These are phyloP conservation scores for Polypterus bichir DNA, from an alignment of 2,113 vertebrate species.

Conservation along the genomic window DNA sequence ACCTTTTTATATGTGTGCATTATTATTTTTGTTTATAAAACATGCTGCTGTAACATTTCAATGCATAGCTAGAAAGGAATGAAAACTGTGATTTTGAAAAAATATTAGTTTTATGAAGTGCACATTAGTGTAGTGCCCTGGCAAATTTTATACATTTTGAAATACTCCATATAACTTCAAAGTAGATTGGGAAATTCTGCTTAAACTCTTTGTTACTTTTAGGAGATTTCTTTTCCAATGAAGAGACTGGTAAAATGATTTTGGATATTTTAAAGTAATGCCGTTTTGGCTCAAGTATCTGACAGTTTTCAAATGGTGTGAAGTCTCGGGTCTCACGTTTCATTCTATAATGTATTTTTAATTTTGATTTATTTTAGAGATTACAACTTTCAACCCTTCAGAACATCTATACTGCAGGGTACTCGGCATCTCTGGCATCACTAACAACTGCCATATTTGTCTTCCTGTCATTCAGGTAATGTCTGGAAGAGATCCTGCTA, in stretches of 20 bases:
- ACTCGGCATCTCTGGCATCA: slow-evolving; percentile 54
- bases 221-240: background rate
- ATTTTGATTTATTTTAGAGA: slow-evolving; percentile 26
- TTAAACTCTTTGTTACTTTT: background rate
- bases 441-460: slow-evolving; percentile 51
- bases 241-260: background rate
- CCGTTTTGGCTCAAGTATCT: background rate
- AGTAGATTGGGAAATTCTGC: background rate
- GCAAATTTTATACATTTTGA: no score
- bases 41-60: no score
- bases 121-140: no score
- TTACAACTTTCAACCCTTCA: slow-evolving; percentile 46
- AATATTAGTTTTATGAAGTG: no score
- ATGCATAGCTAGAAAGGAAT: no score
- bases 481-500: background rate
- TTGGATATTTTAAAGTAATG: slow-evolving; percentile 3
- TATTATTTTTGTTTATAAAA: no score
- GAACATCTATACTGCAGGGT: slow-evolving; percentile 54
- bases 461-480: slow-evolving; percentile 51
- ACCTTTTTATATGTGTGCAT: no score
- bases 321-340: background rate
- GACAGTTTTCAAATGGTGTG: no score
- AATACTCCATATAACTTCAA: background rate
- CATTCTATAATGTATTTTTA: background rate
- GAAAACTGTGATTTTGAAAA: no score